phyloP scores from a whole-genome alignment of 2,888 invertebrate genomes.

The Troides oblongomaculatus region DNA sequence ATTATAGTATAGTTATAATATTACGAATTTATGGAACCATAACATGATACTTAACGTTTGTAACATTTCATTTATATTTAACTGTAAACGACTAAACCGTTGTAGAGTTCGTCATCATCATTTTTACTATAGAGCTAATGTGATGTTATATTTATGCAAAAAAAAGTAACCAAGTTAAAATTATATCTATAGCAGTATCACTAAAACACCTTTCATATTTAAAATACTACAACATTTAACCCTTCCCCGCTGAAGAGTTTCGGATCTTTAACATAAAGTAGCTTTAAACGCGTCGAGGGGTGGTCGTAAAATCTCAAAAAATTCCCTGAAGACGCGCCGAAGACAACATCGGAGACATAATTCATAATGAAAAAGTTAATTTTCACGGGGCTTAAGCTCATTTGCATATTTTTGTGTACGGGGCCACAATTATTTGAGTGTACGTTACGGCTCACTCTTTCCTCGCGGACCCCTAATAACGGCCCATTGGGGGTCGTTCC shows the following conservation, averaged over 20 bases:
- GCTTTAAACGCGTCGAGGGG: conserved; percentile 43
- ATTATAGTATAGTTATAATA: no score
- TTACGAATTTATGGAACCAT: no score
- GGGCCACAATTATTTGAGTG: conserved; percentile 70
- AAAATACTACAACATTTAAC: conserved; percentile 42
- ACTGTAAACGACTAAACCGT: no score
- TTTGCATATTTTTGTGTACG: conserved; percentile 76
- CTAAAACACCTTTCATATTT: not conserved
- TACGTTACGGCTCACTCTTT: conserved; percentile 58
- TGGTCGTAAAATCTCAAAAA: conserved; percentile 72
- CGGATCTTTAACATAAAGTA: conserved; percentile 47
- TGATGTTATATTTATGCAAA: no score
- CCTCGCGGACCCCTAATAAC: conserved; percentile 51
- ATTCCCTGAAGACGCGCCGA: conserved; percentile 69
- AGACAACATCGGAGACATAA: conserved; percentile 74
- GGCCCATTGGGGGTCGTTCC: conserved; percentile 67
- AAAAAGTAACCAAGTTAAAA: not conserved
- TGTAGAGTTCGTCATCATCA: no score
- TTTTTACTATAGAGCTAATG: no score
- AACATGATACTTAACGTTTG: no score
- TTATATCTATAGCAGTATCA: not conserved
- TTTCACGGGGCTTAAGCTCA: conserved; percentile 66
- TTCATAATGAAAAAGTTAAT: conserved; percentile 80
- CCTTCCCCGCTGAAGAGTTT: conserved; percentile 45
- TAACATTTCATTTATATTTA: no score